Base-by-base conservation (phyloP, 2,113 vertebrate genomes). In the Catharus minimus region DNA sequence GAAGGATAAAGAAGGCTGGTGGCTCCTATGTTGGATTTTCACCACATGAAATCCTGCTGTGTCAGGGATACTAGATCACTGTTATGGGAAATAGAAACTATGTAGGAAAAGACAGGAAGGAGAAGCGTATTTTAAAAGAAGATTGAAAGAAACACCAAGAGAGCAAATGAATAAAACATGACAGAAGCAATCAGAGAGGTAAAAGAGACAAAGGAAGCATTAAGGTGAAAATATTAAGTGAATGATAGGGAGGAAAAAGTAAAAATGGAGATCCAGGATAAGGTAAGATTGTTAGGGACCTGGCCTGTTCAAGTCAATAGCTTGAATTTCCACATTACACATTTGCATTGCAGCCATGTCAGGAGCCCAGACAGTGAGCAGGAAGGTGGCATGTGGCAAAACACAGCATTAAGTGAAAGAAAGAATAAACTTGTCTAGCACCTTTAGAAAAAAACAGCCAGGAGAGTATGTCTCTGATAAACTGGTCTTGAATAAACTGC, bases 141-240 rank as follows among this genome's bases (percentile, higher is more conserved):
- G 30, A 69, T 68, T 81, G 73, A 58, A 92, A 91, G 86, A 92
- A 95, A 81, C 30, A 83, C 41, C 57, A 43, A 67, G 60, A 73
- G 8, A 78, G 21, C 24, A 68, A 81, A 94, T 89, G 66, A 95
- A 90, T 93, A 95, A 84, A 94, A 94, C 73, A 78, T 90, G 77
- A 89, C 53, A 78, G 71, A 90, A 44, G 57, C 47, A 92, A 89
- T 93, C 76, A 93, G 46, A 82, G 73, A 77, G 19, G 76, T 73
- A 88, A 81, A 77, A 62, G 68, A 88, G 56, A 74, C 80, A 86
- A 92, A 94, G 49, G 23, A 65, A 88, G 19, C 55, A 79, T 65
- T 95, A 93, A 88, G 66, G 43, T 73, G 46, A 90, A 96, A 94
- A 90, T 79, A 86, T 24, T 78, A 88, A 92, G 49, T 57, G 62